phyloP scores from a whole-genome alignment of 2,888 invertebrate species.

The Iphiclides podalirius region DNA sequence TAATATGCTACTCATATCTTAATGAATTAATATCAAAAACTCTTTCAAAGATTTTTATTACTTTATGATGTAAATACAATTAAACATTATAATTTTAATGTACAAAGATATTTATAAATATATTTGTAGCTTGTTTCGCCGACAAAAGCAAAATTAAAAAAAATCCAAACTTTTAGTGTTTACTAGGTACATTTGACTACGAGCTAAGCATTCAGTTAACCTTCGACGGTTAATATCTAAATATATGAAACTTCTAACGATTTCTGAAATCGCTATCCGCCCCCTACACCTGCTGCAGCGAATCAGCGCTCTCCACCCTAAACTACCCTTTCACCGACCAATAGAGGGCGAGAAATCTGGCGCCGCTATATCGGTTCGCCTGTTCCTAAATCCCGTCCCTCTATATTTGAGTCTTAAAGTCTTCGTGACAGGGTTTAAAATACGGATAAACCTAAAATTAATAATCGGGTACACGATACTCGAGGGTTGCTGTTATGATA shows the following conservation, averaged over 20 bases:
- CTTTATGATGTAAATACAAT: no score
- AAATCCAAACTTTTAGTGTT: no score
- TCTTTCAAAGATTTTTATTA: no score
- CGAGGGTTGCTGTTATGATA: conserved; percentile 40
- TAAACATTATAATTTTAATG: no score
- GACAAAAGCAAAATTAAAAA: no score
- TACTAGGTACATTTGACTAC: no score
- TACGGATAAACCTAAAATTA: conserved; percentile 39
- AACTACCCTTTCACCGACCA: conserved; percentile 50
- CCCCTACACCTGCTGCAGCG: conserved; percentile 58
- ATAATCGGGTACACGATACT: conserved; percentile 51
- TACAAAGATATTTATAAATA: no score
- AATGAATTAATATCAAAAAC: no score
- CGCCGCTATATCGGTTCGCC: conserved; percentile 47
- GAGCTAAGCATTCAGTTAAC: no score
- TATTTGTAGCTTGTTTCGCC: no score
- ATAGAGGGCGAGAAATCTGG: conserved; percentile 60
- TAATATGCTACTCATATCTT: no score
- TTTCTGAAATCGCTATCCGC: conserved; percentile 53
- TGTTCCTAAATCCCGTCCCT: background rate
- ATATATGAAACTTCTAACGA: background rate
- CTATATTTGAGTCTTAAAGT: conserved; percentile 27
- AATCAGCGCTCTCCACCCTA: conserved; percentile 53
- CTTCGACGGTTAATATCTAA: no score
- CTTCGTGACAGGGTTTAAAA: conserved; percentile 21